phyloP scores from a whole-genome alignment of 2,888 invertebrate genomes.

The Oscheius sp. region DNA sequence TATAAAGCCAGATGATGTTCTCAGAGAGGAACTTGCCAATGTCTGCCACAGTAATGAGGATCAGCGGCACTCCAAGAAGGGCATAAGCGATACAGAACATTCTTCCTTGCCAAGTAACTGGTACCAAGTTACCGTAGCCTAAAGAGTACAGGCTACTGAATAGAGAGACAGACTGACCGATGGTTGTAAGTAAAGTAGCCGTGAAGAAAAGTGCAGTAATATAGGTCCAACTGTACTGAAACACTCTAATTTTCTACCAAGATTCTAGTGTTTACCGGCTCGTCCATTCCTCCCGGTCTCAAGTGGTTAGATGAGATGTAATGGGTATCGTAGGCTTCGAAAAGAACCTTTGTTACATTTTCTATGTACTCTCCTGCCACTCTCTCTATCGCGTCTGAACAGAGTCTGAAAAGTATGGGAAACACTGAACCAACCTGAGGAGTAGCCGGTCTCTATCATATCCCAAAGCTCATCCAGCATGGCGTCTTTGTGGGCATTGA shows the following conservation, averaged over 20 bases:
- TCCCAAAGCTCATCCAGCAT: constrained; percentile 68
- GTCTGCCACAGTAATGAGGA: constrained; percentile 73
- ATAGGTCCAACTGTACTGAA: constrained; percentile 69
- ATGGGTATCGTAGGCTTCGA: constrained; percentile 73
- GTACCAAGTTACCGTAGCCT: constrained; percentile 73
- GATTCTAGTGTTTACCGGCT: constrained; percentile 38
- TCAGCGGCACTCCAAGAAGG: constrained; percentile 72
- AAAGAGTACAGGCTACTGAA: not conserved
- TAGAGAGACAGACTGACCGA: constrained; percentile 48
- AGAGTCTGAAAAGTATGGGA: no score
- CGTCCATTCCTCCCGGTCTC: constrained; percentile 47
- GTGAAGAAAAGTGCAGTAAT: constrained; percentile 73
- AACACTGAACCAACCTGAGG: constrained; percentile 39
- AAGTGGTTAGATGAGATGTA: constrained; percentile 68
- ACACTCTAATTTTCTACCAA: not conserved
- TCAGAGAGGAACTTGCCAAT: constrained; percentile 73
- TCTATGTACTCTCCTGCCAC: constrained; percentile 69
- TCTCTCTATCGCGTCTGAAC: constrained; percentile 46
- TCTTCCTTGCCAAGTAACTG: constrained; percentile 71
- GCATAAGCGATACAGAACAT: constrained; percentile 73
- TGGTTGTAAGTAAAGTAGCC: constrained; percentile 72
- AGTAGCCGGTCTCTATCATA: constrained; percentile 52
- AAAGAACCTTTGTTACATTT: constrained; percentile 69
- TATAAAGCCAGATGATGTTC: constrained; percentile 72
- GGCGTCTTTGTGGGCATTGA: constrained; percentile 55